Conservation (phyloP, 2,888 invertebrate genomes). For the Platycheirus rosarum region DNA sequence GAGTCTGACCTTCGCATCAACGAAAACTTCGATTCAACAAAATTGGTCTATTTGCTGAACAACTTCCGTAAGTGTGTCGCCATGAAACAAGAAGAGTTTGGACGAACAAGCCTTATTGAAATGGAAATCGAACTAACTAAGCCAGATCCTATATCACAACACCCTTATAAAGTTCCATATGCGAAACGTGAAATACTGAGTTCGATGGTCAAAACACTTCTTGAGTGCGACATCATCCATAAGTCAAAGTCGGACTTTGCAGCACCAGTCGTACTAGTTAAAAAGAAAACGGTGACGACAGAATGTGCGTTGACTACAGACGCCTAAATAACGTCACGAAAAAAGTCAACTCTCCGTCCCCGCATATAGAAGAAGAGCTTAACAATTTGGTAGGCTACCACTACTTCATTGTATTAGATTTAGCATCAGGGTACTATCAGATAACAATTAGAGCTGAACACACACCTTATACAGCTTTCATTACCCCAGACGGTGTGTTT, state of each 20-base stretch:
- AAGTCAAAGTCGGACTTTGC: not conserved
- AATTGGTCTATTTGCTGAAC: too few relatives aligned
- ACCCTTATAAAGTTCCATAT: too few relatives aligned
- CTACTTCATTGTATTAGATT: constrained; percentile 31
- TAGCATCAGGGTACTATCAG: constrained; percentile 49
- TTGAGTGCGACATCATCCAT: too few relatives aligned
- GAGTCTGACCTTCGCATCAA: not conserved
- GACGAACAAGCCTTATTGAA: too few relatives aligned
- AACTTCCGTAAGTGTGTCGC: constrained; percentile 8
- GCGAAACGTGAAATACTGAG: constrained; percentile 1
- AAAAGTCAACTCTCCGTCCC: constrained; percentile 32
- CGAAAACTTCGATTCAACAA: not conserved
- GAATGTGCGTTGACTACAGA: constrained; percentile 46
- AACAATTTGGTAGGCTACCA: constrained; percentile 41
- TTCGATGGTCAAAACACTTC: too few relatives aligned
- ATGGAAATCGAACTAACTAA: constrained; percentile 2
- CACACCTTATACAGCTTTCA: constrained; percentile 75
- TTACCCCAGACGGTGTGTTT: constrained; percentile 74
- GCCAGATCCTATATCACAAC: constrained; percentile 8
- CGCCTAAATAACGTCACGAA: constrained; percentile 22
- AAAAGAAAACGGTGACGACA: constrained; percentile 51
- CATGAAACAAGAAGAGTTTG: constrained; percentile 6
- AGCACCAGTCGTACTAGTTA: constrained; percentile 39
- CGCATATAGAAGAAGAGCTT: too few relatives aligned
- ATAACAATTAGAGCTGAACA: constrained; percentile 47